phyloP scores from a whole-genome alignment of 1,140 invertebrate species.

The Catajapyx aquilonaris region DNA sequence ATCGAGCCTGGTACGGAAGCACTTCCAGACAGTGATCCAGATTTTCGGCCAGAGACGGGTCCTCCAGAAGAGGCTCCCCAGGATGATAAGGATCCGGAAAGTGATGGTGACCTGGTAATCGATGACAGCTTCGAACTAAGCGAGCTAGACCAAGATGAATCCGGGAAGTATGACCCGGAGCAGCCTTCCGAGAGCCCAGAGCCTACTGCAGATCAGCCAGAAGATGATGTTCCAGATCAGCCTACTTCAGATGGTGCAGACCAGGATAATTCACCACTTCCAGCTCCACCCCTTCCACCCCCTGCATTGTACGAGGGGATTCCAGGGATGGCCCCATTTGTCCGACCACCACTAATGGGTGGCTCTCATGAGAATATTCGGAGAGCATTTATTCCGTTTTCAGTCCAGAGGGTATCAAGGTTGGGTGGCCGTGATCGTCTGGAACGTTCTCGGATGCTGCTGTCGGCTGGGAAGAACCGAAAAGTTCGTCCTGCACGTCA shows the following conservation, averaged over 20 bases:
- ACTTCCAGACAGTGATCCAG: not conserved
- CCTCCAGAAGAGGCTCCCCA: slow-evolving; percentile 2
- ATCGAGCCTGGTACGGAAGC: slow-evolving; percentile 19
- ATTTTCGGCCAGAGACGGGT: slow-evolving; percentile 1
- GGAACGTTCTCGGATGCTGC: not conserved
- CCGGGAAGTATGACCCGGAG: slow-evolving; percentile 35
- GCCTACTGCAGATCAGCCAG: too few species aligned
- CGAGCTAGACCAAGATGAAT: not conserved
- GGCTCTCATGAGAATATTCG: not conserved
- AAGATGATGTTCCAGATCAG: too few species aligned
- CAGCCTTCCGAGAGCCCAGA: slow-evolving; percentile 31
- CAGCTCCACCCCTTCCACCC: too few species aligned
- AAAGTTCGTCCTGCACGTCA: not conserved
- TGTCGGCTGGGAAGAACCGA: not conserved
- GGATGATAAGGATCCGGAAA: slow-evolving; percentile 20
- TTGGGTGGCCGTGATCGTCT: not conserved
- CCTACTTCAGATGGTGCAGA: too few species aligned
- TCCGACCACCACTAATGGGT: too few species aligned
- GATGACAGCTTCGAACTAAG: slow-evolving; percentile 24
- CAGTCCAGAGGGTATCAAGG: not conserved
- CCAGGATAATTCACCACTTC: too few species aligned
- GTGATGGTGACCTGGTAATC: slow-evolving; percentile 39
- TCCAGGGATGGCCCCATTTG: too few species aligned
- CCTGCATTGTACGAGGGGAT: too few species aligned
- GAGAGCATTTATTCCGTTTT: not conserved